Percentiles rank a stretch among this genome's conserved stretches.
Conservation (phyloP, 2,888 invertebrate species). For the Mythimna albipuncta region DNA sequence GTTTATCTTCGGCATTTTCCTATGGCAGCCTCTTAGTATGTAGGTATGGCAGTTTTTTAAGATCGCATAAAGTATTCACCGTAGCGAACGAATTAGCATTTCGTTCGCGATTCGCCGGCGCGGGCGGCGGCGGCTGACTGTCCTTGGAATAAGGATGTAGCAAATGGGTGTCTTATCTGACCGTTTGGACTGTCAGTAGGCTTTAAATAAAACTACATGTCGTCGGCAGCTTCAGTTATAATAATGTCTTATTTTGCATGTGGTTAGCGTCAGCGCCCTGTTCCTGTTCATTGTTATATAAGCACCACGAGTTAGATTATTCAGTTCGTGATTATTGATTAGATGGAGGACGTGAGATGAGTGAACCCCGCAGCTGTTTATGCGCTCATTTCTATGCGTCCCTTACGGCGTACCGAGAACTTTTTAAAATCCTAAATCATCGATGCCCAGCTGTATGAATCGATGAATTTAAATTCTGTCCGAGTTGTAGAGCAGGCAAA, state of each 20-base stretch:
- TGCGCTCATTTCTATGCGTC: conserved; percentile 51
- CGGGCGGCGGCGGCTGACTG: conserved; percentile 67
- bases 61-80: conserved; percentile 86
- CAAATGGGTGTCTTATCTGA: conserved; percentile 80
- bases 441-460: conserved; percentile 30
- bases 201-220: conserved; percentile 63
- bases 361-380: conserved; percentile 49
- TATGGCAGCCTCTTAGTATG: conserved; percentile 68
- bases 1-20: conserved; percentile 78
- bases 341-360: conserved; percentile 60
- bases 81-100: conserved; percentile 87
- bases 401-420: conserved; percentile 29
- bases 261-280: conserved; percentile 59
- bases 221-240: conserved; percentile 59
- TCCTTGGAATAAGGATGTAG: conserved; percentile 89
- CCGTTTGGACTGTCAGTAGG: conserved; percentile 74
- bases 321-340: conserved; percentile 69
- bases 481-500: conserved; percentile 27
- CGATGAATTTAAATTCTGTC: conserved; percentile 42
- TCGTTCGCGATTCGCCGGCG: conserved; percentile 80
- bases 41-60: conserved; percentile 77
- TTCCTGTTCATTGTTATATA: conserved; percentile 67
- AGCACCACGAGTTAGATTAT: conserved; percentile 61
- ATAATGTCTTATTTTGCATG: conserved; percentile 66
- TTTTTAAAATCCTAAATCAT: conserved; percentile 39